Percentiles rank a stretch among this genome's conserved stretches.
Evolutionary conservation across 35 echinoderm and acorn worm genomes (phyloP).

Genomic region (Apostichopus californicus): DNA sequence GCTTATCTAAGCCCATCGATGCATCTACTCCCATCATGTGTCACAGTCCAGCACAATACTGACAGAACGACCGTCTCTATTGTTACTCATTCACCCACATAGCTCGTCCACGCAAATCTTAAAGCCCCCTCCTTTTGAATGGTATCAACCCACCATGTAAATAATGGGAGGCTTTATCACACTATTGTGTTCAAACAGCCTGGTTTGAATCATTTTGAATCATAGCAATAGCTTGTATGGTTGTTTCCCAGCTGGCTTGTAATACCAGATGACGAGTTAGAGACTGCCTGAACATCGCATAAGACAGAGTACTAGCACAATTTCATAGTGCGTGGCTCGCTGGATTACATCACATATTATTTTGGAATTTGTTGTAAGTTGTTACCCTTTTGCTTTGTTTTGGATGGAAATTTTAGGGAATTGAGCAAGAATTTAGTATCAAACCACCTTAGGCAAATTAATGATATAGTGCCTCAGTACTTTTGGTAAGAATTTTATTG

Average conservation of each 20-base stretch:
- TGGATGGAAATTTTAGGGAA: not conserved
- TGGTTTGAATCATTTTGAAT: conserved; percentile 2
- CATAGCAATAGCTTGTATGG: conserved; percentile 15
- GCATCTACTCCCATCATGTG: not conserved
- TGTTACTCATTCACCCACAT: conserved; percentile 14
- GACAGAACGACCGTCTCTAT: not conserved
- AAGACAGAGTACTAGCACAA: not conserved
- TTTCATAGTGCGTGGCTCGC: not conserved
- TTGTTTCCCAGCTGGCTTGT: not conserved
- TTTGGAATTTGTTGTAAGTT: not conserved
- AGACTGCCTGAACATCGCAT: not conserved
- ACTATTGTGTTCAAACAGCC: conserved; percentile 34
- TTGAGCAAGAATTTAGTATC: not conserved
- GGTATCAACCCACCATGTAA: conserved; percentile 9
- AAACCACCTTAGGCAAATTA: not conserved
- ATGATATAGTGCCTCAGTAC: not conserved
- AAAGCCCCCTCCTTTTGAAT: not conserved
- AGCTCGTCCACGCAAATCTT: not conserved
- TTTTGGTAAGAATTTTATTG: not conserved
- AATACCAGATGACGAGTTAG: not conserved
- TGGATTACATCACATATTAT: not conserved
- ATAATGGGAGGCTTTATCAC: conserved; percentile 26
- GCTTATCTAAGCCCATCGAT: not conserved
- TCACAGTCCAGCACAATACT: not conserved
- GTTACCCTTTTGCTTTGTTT: not conserved